These are phyloP conservation scores for Cactoblastis cactorum DNA, from an alignment of 2,888 invertebrate genomes.

Conservation along the genomic window DNA sequence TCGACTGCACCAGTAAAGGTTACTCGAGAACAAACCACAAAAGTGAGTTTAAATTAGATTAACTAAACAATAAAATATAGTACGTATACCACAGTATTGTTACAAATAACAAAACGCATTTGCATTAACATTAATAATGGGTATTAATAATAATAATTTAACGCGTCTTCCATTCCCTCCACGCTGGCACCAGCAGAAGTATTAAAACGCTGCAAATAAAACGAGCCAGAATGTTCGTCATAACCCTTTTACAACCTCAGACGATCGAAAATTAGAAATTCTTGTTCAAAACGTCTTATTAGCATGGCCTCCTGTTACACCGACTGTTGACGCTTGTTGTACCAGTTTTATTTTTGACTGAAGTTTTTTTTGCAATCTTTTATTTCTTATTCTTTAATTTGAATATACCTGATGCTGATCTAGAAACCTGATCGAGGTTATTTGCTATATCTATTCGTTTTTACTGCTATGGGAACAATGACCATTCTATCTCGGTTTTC, in stretches of 20 bases:
- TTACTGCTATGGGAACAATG: too few species aligned
- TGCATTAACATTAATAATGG: conserved; percentile 2
- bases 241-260: conserved; percentile 10
- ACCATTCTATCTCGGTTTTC: too few species aligned
- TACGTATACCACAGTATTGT: not conserved
- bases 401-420: too few species aligned
- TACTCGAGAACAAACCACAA: too few species aligned
- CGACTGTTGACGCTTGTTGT: conserved; percentile 1
- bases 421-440: too few species aligned
- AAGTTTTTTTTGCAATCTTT: too few species aligned
- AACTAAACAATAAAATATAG: not conserved
- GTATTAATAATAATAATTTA: conserved; percentile 6
- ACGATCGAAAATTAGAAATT: conserved; percentile 32
- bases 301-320: conserved; percentile 24
- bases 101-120: conserved; percentile 6
- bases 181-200: conserved; percentile 1
- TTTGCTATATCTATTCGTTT: too few species aligned
- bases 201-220: conserved; percentile 8
- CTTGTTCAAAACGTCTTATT: conserved; percentile 26
- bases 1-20: too few species aligned
- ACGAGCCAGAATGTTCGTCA: not conserved
- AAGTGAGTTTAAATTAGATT: conserved; percentile 1
- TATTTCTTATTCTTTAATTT: too few species aligned
- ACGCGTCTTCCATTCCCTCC: conserved; percentile 5
- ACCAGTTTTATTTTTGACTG: too few species aligned